A percentile compares a stretch with the other conserved stretches of the same genome.
phyloP scores from a whole-genome alignment of 92 coral and sea anemone genomes.

The Epizoanthus rinbou region DNA sequence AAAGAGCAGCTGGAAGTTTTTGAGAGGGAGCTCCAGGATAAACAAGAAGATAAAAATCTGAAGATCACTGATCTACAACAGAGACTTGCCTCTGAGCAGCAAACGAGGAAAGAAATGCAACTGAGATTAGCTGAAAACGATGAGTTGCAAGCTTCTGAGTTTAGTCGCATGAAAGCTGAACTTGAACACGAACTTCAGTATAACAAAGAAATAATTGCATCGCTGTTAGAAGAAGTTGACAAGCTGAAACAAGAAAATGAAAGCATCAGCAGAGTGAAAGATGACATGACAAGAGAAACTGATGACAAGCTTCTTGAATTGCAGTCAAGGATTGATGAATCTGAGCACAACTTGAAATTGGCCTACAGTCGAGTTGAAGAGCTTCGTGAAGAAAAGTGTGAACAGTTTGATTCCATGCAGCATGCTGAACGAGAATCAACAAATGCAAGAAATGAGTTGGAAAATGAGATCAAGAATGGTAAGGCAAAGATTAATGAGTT shows the following conservation, averaged over 20 bases:
- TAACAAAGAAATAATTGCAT: slow-evolving; percentile 8
- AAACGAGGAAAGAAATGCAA: slow-evolving; percentile 12
- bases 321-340: slow-evolving; percentile 27
- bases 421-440: slow-evolving; percentile 52
- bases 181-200: slow-evolving; percentile 23
- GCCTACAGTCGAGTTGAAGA: slow-evolving; percentile 56
- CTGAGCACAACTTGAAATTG: slow-evolving; percentile 42
- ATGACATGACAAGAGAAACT: slow-evolving; percentile 10
- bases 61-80: slow-evolving; percentile 21
- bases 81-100: background rate
- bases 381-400: slow-evolving; percentile 55
- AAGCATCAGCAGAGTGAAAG: background rate
- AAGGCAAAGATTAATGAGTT: slow-evolving; percentile 19
- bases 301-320: slow-evolving; percentile 33
- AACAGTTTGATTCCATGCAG: slow-evolving; percentile 57
- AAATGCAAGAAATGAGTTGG: slow-evolving; percentile 57
- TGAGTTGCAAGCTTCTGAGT: background rate
- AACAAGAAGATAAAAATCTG: background rate
- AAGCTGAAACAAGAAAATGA: slow-evolving; percentile 24
- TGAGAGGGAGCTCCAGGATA: slow-evolving; percentile 33
- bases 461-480: slow-evolving; percentile 39
- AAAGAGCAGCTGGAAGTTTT: slow-evolving; percentile 5
- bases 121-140: slow-evolving; percentile 25
- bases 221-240: slow-evolving; percentile 38
- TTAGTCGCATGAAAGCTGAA: slow-evolving; percentile 27